These are phyloP conservation scores for Stegodyphus dumicola DNA, from an alignment of 1,140 invertebrate species.

Conservation along the genomic window DNA sequence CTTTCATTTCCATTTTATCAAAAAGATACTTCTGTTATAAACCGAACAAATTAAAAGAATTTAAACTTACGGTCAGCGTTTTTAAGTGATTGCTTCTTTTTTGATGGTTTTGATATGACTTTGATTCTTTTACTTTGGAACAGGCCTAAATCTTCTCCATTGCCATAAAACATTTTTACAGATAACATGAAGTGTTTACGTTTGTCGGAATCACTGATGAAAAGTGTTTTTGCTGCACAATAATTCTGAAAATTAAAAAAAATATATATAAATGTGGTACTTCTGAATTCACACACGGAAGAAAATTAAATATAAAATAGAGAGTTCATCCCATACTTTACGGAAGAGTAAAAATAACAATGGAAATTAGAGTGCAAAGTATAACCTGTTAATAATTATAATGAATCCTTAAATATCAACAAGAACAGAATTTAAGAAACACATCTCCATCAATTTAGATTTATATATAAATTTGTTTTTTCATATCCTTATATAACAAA, in stretches of 20 bases:
- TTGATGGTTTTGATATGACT: constrained; percentile 99
- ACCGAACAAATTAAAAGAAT: background rate
- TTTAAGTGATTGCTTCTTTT: constrained; percentile 99
- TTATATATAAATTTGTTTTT: too few species aligned
- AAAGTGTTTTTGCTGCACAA: constrained; percentile 98
- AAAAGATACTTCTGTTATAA: background rate
- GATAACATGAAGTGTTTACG: constrained; percentile 99
- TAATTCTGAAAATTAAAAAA: constrained; percentile 80
- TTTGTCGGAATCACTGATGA: constrained; percentile 99
- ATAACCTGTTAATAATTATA: too few species aligned
- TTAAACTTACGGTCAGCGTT: constrained; percentile 89
- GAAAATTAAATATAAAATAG: too few species aligned
- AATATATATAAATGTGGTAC: background rate
- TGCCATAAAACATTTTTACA: constrained; percentile 99
- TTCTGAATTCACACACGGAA: too few species aligned
- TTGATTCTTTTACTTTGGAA: constrained; percentile 99
- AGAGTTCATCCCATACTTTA: too few species aligned
- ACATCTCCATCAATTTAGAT: too few species aligned
- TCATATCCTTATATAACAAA: too few species aligned
- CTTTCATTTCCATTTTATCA: background rate
- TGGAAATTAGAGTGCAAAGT: too few species aligned
- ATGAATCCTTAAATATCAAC: too few species aligned
- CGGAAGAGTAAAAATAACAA: too few species aligned
- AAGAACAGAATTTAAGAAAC: too few species aligned
- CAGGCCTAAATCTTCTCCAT: constrained; percentile 96